Evolutionary conservation across 2,888 invertebrate species (phyloP).

Genomic region (Drosophila quinaria): DNA sequence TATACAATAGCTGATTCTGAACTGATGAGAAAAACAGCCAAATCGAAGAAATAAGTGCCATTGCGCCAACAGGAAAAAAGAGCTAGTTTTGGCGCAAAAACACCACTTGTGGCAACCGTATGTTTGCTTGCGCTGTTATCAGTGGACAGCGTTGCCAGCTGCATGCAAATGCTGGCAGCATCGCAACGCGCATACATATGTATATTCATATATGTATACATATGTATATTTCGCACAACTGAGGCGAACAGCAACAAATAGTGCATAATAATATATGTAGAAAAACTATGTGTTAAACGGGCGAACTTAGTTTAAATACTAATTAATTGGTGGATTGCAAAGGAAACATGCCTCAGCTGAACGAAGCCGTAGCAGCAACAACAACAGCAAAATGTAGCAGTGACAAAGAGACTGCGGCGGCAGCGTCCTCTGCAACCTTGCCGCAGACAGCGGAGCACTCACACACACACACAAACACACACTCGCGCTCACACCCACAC

Average conservation of each 20-base stretch:
- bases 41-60: too few species aligned
- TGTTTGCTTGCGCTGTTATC: conserved; percentile 44
- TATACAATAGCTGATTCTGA: too few species aligned
- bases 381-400: conserved; percentile 33
- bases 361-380: conserved; percentile 14
- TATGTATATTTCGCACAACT: conserved; percentile 56
- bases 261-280: conserved; percentile 18
- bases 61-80: too few species aligned
- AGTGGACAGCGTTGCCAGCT: conserved; percentile 54
- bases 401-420: conserved; percentile 37
- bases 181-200: conserved; percentile 41
- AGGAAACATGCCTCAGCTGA: conserved; percentile 34
- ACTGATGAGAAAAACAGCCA: too few species aligned
- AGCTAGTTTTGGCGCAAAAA: too few species aligned
- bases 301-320: conserved; percentile 17
- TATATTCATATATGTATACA: too few species aligned
- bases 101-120: too few species aligned
- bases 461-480: conserved; percentile 6
- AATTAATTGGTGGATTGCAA: conserved; percentile 13
- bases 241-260: conserved; percentile 50
- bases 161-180: conserved; percentile 17
- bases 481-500: conserved; percentile 1
- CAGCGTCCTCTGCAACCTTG: conserved; percentile 36
- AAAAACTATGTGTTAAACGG: conserved; percentile 37
- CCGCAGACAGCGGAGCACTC: conserved; percentile 23